Conservation (phyloP, 30 jellyfish, hydroid and myxozoan species). For the Hydractinia symbiolongicarpus region DNA sequence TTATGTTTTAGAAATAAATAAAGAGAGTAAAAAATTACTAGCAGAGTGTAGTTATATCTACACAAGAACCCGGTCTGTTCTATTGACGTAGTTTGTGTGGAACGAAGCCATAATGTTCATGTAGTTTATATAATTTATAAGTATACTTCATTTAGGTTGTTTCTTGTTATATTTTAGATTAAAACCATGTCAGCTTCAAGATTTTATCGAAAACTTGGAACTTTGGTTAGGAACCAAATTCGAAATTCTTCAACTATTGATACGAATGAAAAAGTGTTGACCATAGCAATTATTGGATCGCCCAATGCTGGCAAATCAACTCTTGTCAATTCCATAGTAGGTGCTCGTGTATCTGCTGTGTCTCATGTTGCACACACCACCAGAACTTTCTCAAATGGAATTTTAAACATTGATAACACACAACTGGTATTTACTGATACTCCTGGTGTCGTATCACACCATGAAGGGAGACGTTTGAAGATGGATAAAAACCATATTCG, state of each 20-base stretch:
- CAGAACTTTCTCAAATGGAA: constrained; percentile 54
- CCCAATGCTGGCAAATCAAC: constrained; percentile 98
- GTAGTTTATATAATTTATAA: too few relatives aligned
- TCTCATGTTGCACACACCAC: constrained; percentile 81
- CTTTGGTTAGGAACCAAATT: not conserved
- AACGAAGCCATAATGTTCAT: too few relatives aligned
- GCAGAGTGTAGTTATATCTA: too few relatives aligned
- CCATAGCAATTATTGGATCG: constrained; percentile 72
- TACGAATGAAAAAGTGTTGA: constrained; percentile 28
- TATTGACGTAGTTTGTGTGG: too few relatives aligned
- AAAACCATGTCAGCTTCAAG: too few relatives aligned
- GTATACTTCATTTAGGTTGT: too few relatives aligned
- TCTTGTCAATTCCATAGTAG: constrained; percentile 58
- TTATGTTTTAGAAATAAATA: too few relatives aligned
- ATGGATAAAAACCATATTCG: constrained; percentile 70
- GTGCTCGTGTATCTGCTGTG: constrained; percentile 61
- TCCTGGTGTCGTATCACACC: constrained; percentile 84
- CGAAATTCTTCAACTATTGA: not conserved
- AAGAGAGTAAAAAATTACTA: too few relatives aligned
- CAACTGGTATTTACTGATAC: constrained; percentile 83
- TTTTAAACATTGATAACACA: constrained; percentile 39
- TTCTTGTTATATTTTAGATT: too few relatives aligned
- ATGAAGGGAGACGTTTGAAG: constrained; percentile 70
- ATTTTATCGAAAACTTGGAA: not conserved
- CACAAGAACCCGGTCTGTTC: too few relatives aligned